phyloP scores from a whole-genome alignment of 1,140 invertebrate genomes.

The Hycleus phaleratus region DNA sequence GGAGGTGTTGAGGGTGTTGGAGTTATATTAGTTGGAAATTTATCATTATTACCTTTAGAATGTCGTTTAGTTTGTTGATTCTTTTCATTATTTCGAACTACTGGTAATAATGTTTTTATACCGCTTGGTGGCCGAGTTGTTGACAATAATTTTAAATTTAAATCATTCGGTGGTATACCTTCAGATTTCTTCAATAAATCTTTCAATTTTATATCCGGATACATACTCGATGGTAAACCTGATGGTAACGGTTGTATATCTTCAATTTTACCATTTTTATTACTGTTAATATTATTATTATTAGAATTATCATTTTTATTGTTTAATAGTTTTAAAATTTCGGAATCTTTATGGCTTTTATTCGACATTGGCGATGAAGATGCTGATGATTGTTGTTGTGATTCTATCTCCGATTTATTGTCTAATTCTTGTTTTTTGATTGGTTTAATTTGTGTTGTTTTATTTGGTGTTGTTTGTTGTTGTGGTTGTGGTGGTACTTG shows the following conservation, averaged over 20 bases:
- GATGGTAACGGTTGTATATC: slow-evolving; percentile 22
- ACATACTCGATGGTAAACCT: slow-evolving; percentile 30
- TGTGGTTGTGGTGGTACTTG: neutral
- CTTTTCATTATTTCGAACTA: slow-evolving; percentile 30
- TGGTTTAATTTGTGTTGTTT: neutral
- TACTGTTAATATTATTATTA: slow-evolving; percentile 9
- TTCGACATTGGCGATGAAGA: slow-evolving; percentile 2
- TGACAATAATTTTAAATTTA: slow-evolving; percentile 25
- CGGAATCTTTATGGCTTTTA: slow-evolving; percentile 27
- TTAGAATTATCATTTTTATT: slow-evolving; percentile 23
- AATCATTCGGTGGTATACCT: slow-evolving; percentile 28
- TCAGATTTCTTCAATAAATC: slow-evolving; percentile 33
- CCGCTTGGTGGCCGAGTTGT: slow-evolving; percentile 27
- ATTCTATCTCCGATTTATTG: neutral
- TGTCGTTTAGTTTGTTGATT: neutral
- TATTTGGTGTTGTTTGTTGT: slow-evolving; percentile 22
- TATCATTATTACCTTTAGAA: neutral
- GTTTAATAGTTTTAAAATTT: slow-evolving; percentile 37
- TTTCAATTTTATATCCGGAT: slow-evolving; percentile 35
- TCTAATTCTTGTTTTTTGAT: slow-evolving; percentile 7
- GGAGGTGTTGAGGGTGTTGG: slow-evolving; percentile 1
- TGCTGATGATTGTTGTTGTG: neutral
- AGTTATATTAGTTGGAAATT: neutral
- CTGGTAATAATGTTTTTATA: slow-evolving; percentile 49
- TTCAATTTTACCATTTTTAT: slow-evolving; percentile 14